Conservation (phyloP, 2,113 vertebrate species). For the Hirundichthys speculiger region DNA sequence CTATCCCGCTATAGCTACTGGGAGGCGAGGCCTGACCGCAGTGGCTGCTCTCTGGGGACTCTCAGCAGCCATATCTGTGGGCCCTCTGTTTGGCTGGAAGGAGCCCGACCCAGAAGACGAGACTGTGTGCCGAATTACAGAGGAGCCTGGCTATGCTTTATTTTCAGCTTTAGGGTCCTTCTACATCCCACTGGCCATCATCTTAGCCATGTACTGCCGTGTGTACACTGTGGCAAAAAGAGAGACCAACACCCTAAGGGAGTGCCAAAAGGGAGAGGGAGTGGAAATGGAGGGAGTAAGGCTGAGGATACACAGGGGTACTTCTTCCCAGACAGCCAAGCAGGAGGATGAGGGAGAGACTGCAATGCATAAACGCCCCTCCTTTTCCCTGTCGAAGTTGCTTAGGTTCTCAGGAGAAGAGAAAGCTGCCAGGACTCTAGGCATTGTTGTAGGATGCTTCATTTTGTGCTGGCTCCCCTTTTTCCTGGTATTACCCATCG, state of each 20-base stretch:
- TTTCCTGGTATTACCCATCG: constrained; percentile 94
- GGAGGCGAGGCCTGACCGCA: constrained; percentile 82
- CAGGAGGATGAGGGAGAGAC: constrained; percentile 9
- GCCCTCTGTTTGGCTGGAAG: constrained; percentile 95
- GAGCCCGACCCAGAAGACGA: constrained; percentile 91
- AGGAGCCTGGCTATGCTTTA: constrained; percentile 91
- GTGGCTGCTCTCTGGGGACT: constrained; percentile 89
- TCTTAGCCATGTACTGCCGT: constrained; percentile 94
- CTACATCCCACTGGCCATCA: constrained; percentile 91
- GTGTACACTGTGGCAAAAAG: constrained; percentile 91
- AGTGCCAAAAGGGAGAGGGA: constrained; percentile 81
- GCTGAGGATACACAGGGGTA: constrained; percentile 89
- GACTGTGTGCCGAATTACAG: constrained; percentile 89
- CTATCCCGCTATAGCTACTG: constrained; percentile 89
- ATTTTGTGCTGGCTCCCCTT: constrained; percentile 97
- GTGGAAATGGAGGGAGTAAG: constrained; percentile 84
- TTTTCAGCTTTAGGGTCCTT: constrained; percentile 96
- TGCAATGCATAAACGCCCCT: constrained; percentile 65
- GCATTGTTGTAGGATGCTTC: constrained; percentile 96
- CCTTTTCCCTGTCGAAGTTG: constrained; percentile 83
- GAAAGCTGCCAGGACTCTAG: constrained; percentile 96
- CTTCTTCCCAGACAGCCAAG: constrained; percentile 36
- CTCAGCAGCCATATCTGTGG: constrained; percentile 91
- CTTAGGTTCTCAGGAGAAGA: constrained; percentile 93
- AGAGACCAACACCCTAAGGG: constrained; percentile 81